Conservation (phyloP, 2,888 invertebrate species). For the Apotomis turbidana region DNA sequence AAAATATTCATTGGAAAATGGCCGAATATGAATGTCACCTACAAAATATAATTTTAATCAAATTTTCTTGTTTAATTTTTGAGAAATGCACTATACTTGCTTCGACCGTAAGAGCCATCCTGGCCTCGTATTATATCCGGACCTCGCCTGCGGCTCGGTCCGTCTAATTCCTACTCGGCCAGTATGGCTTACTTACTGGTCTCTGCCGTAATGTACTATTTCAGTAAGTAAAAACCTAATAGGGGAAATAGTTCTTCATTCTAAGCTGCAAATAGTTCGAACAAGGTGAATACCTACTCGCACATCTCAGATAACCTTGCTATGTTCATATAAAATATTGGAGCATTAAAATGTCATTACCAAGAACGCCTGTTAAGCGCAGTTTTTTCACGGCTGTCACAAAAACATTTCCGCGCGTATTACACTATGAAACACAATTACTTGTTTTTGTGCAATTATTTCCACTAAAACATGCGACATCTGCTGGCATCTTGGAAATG, state of each 20-base stretch:
- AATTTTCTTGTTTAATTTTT: too few species aligned
- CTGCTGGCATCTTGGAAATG: not conserved
- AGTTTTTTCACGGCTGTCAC: conserved; percentile 54
- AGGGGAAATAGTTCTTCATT: not conserved
- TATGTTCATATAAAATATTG: conserved; percentile 51
- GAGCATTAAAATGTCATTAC: conserved; percentile 67
- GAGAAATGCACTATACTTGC: too few species aligned
- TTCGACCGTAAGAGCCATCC: too few species aligned
- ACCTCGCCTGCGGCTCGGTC: too few species aligned
- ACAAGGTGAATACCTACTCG: not conserved
- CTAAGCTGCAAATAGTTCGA: conserved; percentile 10
- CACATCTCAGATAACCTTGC: conserved; percentile 47
- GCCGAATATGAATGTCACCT: too few species aligned
- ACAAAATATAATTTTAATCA: too few species aligned
- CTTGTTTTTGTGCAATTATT: conserved; percentile 46
- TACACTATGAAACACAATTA: conserved; percentile 53
- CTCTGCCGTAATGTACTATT: too few species aligned
- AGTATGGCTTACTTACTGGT: too few species aligned
- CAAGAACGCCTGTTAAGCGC: conserved; percentile 46
- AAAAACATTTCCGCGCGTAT: conserved; percentile 52
- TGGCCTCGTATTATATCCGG: too few species aligned
- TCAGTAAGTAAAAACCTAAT: too few species aligned
- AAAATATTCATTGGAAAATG: too few species aligned
- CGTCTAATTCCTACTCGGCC: too few species aligned
- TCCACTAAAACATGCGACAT: conserved; percentile 8